These are phyloP conservation scores for Falco rusticolus DNA, from an alignment of 2,797 vertebrate genomes.

Conservation along the genomic window DNA sequence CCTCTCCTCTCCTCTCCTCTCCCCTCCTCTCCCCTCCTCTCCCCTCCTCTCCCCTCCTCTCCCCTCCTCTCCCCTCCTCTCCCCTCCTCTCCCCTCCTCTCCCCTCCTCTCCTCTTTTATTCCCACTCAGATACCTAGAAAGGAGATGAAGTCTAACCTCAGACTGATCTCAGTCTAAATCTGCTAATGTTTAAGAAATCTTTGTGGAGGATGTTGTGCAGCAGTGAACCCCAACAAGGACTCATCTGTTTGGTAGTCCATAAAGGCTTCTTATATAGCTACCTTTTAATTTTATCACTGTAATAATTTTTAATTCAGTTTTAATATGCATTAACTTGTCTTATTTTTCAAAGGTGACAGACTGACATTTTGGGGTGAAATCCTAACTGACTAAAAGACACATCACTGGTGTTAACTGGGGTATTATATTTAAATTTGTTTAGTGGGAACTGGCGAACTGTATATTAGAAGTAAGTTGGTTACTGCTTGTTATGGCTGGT, in stretches of 20 bases:
- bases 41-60: no score
- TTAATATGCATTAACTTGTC: background rate
- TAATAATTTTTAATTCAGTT: background rate
- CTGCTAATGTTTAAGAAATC: background rate
- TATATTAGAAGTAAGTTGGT: background rate
- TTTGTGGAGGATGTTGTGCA: accelerated
- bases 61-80: no score
- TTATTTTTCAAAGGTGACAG: background rate
- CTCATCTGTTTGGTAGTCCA: background rate
- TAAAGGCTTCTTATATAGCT: background rate
- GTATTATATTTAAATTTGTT: background rate
- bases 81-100: no score
- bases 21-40: no score
- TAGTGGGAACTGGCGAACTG: background rate
- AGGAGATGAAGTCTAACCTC: background rate
- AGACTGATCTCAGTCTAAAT: background rate
- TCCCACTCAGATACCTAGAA: background rate
- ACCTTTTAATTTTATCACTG: background rate
- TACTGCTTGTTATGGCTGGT: background rate
- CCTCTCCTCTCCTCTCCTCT: background rate
- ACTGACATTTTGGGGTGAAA: background rate
- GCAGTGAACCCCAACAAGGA: background rate
- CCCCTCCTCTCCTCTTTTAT: accelerated
- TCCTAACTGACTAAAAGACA: background rate
- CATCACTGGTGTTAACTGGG: background rate